phyloP scores from a whole-genome alignment of 2,797 vertebrate genomes.

The Pseudochirops corinnae region DNA sequence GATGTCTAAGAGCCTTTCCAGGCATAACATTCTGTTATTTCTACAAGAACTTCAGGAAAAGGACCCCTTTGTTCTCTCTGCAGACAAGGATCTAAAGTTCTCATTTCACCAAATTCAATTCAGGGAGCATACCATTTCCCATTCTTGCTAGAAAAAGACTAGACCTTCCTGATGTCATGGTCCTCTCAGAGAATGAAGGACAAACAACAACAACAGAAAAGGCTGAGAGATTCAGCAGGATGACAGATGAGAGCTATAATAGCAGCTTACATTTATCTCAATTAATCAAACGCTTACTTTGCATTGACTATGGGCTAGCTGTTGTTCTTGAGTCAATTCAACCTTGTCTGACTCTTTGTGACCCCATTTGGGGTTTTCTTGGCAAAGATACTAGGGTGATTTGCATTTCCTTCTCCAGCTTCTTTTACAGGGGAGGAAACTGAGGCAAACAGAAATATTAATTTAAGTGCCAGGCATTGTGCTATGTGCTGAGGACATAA shows the following conservation, averaged over 20 bases:
- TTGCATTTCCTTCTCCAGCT: not conserved
- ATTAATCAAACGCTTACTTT: not conserved
- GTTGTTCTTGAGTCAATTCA: not conserved
- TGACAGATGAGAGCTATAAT: not conserved
- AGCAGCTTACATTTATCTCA: not conserved
- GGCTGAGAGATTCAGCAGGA: not conserved
- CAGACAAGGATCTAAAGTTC: not conserved
- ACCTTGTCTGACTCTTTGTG: not conserved
- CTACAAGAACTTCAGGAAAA: not conserved
- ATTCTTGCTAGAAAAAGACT: not conserved
- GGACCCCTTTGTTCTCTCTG: not conserved
- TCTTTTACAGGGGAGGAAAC: not conserved
- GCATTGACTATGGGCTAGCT: not conserved
- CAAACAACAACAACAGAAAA: not conserved
- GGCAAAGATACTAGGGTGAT: not conserved
- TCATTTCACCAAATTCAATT: not conserved
- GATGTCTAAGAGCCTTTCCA: not conserved
- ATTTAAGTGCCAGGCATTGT: not conserved
- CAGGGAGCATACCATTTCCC: not conserved
- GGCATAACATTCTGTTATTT: not conserved
- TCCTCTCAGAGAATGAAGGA: too few relatives aligned
- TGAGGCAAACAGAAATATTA: not conserved
- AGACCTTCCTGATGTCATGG: too few relatives aligned
- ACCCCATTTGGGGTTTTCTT: not conserved
- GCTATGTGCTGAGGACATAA: not conserved